phyloP scores from a whole-genome alignment of 1,140 invertebrate species.

The Copidosoma floridanum region DNA sequence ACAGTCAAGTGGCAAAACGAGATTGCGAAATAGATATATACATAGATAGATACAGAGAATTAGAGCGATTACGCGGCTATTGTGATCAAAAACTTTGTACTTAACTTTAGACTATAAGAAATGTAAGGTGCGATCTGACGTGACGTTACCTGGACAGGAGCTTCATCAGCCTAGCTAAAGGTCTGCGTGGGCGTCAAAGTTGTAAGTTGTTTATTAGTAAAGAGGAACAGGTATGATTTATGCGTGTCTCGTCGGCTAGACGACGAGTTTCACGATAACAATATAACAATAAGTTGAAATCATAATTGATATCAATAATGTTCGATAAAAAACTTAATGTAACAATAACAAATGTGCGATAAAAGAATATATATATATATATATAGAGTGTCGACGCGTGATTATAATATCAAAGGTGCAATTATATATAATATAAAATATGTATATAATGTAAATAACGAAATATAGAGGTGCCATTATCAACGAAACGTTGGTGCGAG shows the following conservation, averaged over 20 bases:
- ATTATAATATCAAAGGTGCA: too few species aligned
- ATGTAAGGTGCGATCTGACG: constrained; percentile 55
- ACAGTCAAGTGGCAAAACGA: constrained; percentile 18
- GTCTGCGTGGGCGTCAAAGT: constrained; percentile 58
- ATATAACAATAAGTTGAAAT: constrained; percentile 36
- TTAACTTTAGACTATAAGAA: constrained; percentile 29
- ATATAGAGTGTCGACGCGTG: constrained; percentile 39
- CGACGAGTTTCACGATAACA: too few species aligned
- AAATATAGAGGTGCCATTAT: constrained; percentile 25
- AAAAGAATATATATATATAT: too few species aligned
- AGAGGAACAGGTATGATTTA: constrained; percentile 52
- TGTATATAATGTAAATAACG: constrained; percentile 38
- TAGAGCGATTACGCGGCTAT: constrained; percentile 8
- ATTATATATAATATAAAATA: too few species aligned
- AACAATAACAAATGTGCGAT: constrained; percentile 18
- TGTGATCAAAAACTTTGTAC: constrained; percentile 19
- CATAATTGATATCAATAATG: constrained; percentile 32
- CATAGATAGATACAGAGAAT: background rate
- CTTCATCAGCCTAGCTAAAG: constrained; percentile 59
- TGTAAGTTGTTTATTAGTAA: constrained; percentile 53
- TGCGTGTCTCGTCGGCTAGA: constrained; percentile 46
- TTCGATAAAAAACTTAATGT: constrained; percentile 1
- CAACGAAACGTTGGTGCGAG: constrained; percentile 27
- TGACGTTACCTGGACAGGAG: constrained; percentile 56
- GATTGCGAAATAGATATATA: too few species aligned